Evolutionary conservation across 2,888 invertebrate genomes (phyloP).

Genomic region (Cyclophora albipunctata): DNA sequence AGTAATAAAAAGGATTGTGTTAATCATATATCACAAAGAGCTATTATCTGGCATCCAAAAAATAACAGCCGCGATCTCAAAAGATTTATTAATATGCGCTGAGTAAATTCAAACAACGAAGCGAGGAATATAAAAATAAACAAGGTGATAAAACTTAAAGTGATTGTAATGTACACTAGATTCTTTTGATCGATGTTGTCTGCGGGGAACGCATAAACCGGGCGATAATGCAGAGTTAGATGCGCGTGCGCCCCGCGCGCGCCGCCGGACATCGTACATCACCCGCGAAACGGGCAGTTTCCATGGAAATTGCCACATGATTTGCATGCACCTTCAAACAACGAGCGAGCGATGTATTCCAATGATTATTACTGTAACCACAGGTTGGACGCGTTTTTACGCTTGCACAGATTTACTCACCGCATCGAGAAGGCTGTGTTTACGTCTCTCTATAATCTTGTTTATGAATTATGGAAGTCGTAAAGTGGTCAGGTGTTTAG

Average conservation of each 20-base stretch:
- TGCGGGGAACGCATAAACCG: slow-evolving; percentile 40
- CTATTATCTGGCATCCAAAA: slow-evolving; percentile 47
- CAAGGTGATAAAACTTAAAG: slow-evolving; percentile 32
- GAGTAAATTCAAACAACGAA: slow-evolving; percentile 28
- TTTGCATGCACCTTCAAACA: slow-evolving; percentile 37
- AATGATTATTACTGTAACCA: slow-evolving; percentile 26
- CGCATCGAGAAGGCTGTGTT: slow-evolving; percentile 6
- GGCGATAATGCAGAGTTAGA: slow-evolving; percentile 42
- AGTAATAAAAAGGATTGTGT: slow-evolving; percentile 48
- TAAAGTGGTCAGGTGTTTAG: slow-evolving; percentile 15
- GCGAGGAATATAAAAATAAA: slow-evolving; percentile 32
- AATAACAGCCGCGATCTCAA: slow-evolving; percentile 42
- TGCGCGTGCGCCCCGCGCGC: slow-evolving; percentile 23
- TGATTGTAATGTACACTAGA: slow-evolving; percentile 24
- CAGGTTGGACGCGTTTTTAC: slow-evolving; percentile 20
- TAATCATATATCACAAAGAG: slow-evolving; percentile 48
- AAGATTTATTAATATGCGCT: slow-evolving; percentile 40
- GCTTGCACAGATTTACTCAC: slow-evolving; percentile 26
- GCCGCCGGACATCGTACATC: slow-evolving; percentile 36
- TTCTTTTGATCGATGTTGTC: slow-evolving; percentile 36
- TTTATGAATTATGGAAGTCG: slow-evolving; percentile 14
- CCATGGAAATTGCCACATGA: slow-evolving; percentile 42
- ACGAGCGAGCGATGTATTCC: slow-evolving; percentile 27
- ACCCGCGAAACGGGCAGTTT: slow-evolving; percentile 32
- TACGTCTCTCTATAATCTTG: slow-evolving; percentile 13